Conservation (phyloP, 2,888 invertebrate genomes). For the Scrobipalpa costella region DNA sequence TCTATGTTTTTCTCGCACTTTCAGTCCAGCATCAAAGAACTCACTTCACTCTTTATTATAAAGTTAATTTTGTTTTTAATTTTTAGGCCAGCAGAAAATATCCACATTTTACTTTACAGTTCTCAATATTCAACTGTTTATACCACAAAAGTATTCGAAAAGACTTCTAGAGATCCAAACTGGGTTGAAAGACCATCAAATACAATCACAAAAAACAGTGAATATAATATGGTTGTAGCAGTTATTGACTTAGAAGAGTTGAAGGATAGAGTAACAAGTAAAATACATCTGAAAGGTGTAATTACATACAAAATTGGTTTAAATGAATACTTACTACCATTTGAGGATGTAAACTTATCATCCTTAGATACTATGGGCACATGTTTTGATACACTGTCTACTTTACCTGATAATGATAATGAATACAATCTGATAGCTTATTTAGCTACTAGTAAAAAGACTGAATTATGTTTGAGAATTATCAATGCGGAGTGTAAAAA, state of each 20-base stretch:
- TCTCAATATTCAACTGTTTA: constrained; percentile 49
- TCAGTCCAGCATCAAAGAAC: too few species aligned
- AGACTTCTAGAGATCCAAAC: constrained; percentile 42
- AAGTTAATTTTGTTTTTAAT: background rate
- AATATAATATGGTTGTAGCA: constrained; percentile 44
- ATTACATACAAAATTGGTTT: constrained; percentile 49
- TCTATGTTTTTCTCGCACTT: too few species aligned
- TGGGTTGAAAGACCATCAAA: constrained; percentile 49
- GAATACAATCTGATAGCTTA: constrained; percentile 47
- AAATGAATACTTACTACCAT: constrained; percentile 52
- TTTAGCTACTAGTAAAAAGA: constrained; percentile 53
- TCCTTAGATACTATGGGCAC: constrained; percentile 51
- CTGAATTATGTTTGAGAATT: constrained; percentile 51
- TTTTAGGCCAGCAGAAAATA: constrained; percentile 58
- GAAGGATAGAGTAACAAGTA: constrained; percentile 44
- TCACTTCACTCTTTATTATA: too few species aligned
- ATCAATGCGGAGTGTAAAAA: constrained; percentile 39
- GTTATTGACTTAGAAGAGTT: constrained; percentile 56
- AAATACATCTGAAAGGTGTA: constrained; percentile 53
- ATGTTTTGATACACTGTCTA: constrained; percentile 56
- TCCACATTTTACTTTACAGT: constrained; percentile 53
- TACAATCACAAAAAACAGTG: constrained; percentile 36
- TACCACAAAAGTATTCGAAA: constrained; percentile 57
- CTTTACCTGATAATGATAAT: constrained; percentile 33
- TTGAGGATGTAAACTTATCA: constrained; percentile 54